Evolutionary conservation across 2,113 vertebrate species (phyloP), one percentile per base, ranked within the genome.

Genomic region (Amia ocellicauda): DNA sequence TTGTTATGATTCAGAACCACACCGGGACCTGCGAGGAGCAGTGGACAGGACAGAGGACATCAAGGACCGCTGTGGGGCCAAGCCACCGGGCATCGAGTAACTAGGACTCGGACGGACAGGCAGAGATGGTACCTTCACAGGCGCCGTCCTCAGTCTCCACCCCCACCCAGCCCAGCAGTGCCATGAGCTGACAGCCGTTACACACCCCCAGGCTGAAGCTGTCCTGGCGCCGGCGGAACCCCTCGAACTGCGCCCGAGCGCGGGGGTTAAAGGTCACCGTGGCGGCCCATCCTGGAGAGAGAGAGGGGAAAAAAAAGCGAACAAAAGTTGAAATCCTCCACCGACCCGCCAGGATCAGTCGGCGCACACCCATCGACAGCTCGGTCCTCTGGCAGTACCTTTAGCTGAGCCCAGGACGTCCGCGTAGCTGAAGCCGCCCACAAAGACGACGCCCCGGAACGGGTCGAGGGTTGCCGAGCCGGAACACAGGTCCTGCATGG

Each of bases 331-430:
- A n/a, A n/a, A n/a, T n/a, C n/a, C n/a, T n/a, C n/a, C n/a, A 2
- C 20, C 17, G 22, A 20, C 16, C 26, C 7, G 27, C 23, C 14
- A 11, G 13, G n/a, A n/a, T 16, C 2, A 17, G 19, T 28, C 14
- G 2, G 13, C 23, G 10, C 52, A 14, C 17, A 23, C 13, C 52
- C 27, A 55, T 7, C 24, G 22, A 55, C 7, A 17, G 52, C 45
- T n/a, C 31, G 31, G 11, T 36, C 31, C 31, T 36, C n/a, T n/a
- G n/a, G 31, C 31, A 41, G 47, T 51, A 90, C 94, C 94, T 90
- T 94, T 96, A 45, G 93, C 94, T 20, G 94, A 97, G 16, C 94
- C 94, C 24, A 97, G 79, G 4, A 95, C 94, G 0, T 97, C 94
- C 0, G 89, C 94, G 0, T 94, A 97, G 80, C 94, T 97, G 76